Evolutionary conservation across 2,888 invertebrate species (phyloP), one percentile per base, ranked within the genome.

Genomic region (Hypomecis punctinalis): DNA sequence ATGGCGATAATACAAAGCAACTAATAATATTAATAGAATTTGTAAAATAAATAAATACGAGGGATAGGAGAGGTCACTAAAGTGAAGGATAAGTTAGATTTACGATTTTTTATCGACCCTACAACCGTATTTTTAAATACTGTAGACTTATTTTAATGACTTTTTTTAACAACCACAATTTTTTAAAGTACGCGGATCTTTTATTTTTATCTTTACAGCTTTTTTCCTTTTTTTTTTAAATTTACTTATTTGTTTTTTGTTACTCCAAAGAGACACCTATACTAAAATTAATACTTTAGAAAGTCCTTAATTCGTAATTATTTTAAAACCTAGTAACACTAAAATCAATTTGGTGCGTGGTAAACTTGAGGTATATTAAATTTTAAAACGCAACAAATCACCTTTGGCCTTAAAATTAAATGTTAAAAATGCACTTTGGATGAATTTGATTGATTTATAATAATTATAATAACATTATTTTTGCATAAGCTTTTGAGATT

Each of bases 331-430:
- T 87, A 87, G 75, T 88, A 86, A 86, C 80, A 85, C 86, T 87
- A 85, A 85, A 83, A 69, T 79, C 77, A 66, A 86, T 93, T 93
- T 92, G 91, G 92, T 92, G 92, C 90, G 78, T 89, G 91, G 92
- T 92, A 92, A 93, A 88, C 91, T 86, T 92, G 92, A 93, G 92
- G 92, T 93, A 92, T 89, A 85, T 76, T 79, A 81, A 58, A 65
- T 78, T 83, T 85, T 85, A 81, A 79, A 11, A 63, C 63, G 69
- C 67, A 69, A 70, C 59, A 70, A 63, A 63, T 55, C 55, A 60
- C 56, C 53, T 49, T 57, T 49, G 60, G 46, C 60, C 54, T 59
- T 39, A 46, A 42, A n/a, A n/a, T 45, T 51, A 42, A 13, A 9
- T 71, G 77, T 77, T 78, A 61, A 73, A 74, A 76, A 74, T 23